A percentile compares a stretch with the other conserved stretches of the same genome.
Evolutionary conservation across 2,888 invertebrate species (phyloP).

Genomic region (Dicyrtomina minuta): DNA sequence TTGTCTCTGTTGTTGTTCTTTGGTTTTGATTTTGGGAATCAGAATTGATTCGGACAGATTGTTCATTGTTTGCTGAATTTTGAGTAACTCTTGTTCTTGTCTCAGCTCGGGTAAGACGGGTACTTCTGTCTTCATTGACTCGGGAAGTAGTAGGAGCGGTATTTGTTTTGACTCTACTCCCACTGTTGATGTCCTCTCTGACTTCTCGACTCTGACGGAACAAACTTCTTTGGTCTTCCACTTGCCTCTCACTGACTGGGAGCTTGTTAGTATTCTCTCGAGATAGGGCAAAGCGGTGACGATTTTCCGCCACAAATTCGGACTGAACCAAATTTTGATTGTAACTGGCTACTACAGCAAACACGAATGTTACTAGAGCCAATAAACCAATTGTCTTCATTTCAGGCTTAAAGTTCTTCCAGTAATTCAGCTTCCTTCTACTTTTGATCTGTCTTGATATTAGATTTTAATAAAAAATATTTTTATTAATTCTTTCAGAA

Average conservation of each 20-base stretch:
- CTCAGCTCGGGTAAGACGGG: neutral
- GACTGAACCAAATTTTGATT: slow-evolving; percentile 41
- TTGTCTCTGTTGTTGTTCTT: neutral
- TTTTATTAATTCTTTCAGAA: too few species aligned
- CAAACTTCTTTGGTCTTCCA: neutral
- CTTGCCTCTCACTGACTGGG: neutral
- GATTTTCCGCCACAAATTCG: slow-evolving; percentile 34
- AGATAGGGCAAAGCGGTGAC: slow-evolving; percentile 16
- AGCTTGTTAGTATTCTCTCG: neutral
- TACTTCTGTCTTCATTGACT: neutral
- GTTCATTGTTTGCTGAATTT: neutral
- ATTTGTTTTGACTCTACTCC: neutral
- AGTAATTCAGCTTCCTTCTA: too few species aligned
- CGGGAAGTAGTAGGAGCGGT: too few species aligned
- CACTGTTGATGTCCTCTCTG: neutral
- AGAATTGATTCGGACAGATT: neutral
- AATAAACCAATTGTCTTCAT: slow-evolving; percentile 44
- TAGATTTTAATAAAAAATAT: too few species aligned
- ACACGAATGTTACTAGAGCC: slow-evolving; percentile 38
- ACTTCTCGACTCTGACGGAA: neutral
- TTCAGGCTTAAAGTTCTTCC: neutral
- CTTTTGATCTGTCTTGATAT: too few species aligned
- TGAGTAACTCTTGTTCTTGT: neutral
- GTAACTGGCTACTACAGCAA: slow-evolving; percentile 35
- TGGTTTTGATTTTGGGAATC: neutral